phyloP scores from a whole-genome alignment of 2,797 vertebrate genomes.

The Hoplostethus mediterraneus region DNA sequence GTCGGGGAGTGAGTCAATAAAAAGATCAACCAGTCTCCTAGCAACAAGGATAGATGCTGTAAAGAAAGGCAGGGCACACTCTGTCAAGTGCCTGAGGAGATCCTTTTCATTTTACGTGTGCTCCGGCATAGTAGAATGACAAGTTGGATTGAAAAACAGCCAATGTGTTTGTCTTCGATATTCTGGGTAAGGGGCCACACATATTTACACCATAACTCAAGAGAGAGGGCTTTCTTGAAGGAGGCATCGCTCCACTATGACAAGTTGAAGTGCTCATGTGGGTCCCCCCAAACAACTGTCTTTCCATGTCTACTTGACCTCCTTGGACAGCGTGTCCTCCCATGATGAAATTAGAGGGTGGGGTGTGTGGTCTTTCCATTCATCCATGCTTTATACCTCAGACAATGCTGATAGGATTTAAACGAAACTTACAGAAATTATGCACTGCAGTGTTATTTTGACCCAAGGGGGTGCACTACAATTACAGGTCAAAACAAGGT shows the following conservation, averaged over 20 bases:
- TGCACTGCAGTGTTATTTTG: background rate
- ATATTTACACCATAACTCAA: conserved; percentile 39
- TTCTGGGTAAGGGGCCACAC: conserved; percentile 58
- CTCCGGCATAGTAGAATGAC: no score
- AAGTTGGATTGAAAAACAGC: conserved; percentile 42
- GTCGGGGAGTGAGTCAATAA: conserved; percentile 60
- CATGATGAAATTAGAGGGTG: no score
- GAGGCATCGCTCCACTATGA: conserved; percentile 7
- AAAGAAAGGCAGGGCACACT: conserved; percentile 63
- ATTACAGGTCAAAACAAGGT: no score
- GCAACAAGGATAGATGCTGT: conserved; percentile 74
- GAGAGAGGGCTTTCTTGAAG: conserved; percentile 21
- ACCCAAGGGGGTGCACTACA: no score
- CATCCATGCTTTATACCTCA: background rate
- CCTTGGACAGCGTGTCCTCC: background rate
- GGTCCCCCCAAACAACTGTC: background rate
- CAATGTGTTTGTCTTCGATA: conserved; percentile 59
- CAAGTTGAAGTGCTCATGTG: conserved; percentile 4
- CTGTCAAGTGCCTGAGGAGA: conserved; percentile 67
- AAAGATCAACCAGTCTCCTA: conserved; percentile 75
- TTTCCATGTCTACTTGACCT: background rate
- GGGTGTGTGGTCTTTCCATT: background rate
- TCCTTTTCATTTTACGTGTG: background rate
- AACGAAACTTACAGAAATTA: background rate
- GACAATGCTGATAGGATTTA: background rate